Conservation (phyloP, 2,888 invertebrate species). For the Aleiodes testaceus region DNA sequence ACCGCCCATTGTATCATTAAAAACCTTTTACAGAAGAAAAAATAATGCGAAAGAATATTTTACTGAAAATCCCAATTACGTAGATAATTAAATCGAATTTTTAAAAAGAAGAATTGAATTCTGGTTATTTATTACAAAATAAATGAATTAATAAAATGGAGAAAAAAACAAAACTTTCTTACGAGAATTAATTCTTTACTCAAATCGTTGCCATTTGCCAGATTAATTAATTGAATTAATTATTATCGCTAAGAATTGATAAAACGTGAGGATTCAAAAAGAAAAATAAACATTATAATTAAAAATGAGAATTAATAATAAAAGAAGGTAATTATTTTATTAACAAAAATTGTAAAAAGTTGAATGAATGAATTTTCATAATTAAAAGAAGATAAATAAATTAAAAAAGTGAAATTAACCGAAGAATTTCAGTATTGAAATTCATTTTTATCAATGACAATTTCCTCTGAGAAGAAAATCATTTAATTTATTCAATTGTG, state of each 20-base stretch:
- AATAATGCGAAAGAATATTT: neutral
- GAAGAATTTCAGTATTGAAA: neutral
- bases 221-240: constrained; percentile 20
- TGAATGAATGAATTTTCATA: constrained; percentile 3
- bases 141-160: neutral
- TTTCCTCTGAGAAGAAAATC: no score
- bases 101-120: constrained; percentile 5
- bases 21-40: constrained; percentile 15
- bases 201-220: neutral
- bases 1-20: constrained; percentile 25
- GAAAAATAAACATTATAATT: neutral
- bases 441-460: no score
- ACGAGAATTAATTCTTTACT: constrained; percentile 8
- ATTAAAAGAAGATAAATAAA: neutral
- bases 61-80: neutral
- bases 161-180: constrained; percentile 5
- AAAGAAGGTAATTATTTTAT: constrained; percentile 28
- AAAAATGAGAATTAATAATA: constrained; percentile 10
- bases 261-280: constrained; percentile 14
- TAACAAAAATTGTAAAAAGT: constrained; percentile 27
- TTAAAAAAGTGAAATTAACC: neutral
- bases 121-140: constrained; percentile 4
- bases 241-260: constrained; percentile 1
- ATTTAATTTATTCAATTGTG: no score
- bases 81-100: neutral